These are phyloP conservation scores for Aricia agestis DNA, from an alignment of 1,140 invertebrate genomes.

Conservation along the genomic window DNA sequence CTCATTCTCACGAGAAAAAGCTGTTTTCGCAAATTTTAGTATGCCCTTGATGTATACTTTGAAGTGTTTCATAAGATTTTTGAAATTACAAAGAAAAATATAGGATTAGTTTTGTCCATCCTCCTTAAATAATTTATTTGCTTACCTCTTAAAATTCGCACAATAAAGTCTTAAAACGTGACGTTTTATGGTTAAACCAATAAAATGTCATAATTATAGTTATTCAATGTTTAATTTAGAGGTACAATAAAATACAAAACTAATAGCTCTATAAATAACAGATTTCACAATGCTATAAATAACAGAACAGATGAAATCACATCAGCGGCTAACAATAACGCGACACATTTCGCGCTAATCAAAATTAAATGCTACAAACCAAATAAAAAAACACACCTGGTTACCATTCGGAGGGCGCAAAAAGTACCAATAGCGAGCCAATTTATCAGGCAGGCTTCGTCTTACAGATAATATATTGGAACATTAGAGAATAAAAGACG, in stretches of 20 bases:
- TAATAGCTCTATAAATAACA: background rate
- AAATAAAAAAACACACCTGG: constrained; percentile 20
- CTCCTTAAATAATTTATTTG: too few species aligned
- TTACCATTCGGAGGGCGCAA: constrained; percentile 6
- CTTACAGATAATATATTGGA: constrained; percentile 66
- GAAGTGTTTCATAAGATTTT: too few species aligned
- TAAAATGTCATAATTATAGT: background rate
- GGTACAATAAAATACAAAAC: constrained; percentile 14
- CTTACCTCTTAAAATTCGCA: too few species aligned
- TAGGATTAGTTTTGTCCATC: too few species aligned
- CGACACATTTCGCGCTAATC: constrained; percentile 38
- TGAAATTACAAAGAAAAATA: too few species aligned
- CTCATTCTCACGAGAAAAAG: constrained; percentile 21
- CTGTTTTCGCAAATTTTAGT: constrained; percentile 15
- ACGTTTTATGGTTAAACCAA: background rate
- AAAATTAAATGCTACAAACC: constrained; percentile 42
- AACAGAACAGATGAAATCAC: background rate
- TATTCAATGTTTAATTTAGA: background rate
- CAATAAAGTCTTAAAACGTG: too few species aligned
- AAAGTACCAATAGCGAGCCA: constrained; percentile 45
- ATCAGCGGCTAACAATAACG: constrained; percentile 20
- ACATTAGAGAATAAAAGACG: constrained; percentile 63
- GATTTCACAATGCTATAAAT: background rate
- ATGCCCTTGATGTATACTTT: background rate
- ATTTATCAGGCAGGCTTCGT: constrained; percentile 61